Conservation (phyloP, 2,797 vertebrate genomes). For the Buceros bicornis region DNA sequence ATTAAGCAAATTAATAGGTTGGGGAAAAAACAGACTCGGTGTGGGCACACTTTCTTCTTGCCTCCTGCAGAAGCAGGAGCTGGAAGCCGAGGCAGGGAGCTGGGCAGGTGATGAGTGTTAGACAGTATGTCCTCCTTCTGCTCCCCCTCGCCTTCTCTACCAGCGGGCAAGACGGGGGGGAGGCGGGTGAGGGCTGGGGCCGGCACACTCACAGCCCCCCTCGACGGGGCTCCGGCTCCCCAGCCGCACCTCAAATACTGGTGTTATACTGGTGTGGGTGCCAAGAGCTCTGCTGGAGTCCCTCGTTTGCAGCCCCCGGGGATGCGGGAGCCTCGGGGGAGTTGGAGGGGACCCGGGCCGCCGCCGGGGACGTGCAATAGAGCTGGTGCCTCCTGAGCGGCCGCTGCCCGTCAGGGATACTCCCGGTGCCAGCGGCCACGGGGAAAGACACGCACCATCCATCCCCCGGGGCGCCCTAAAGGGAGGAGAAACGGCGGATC, state of each 20-base stretch:
- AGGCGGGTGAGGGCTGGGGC: neutral
- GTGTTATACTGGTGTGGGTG: neutral
- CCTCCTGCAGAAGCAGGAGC: neutral
- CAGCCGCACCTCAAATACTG: neutral
- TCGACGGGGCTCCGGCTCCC: neutral
- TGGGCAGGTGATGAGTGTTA: neutral
- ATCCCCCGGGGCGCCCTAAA: neutral
- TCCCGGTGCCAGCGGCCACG: neutral
- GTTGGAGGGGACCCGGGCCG: neutral
- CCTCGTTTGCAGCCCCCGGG: neutral
- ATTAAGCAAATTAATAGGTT: constrained; percentile 35
- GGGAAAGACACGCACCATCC: rapidly evolving
- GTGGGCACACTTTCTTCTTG: neutral
- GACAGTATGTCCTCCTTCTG: rapidly evolving
- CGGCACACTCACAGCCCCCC: neutral
- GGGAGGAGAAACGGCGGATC: neutral
- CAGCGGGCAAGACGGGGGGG: too few relatives aligned
- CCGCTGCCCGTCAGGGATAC: neutral
- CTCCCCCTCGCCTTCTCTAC: neutral
- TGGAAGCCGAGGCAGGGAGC: neutral
- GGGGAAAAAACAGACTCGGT: neutral
- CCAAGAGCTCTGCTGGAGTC: neutral
- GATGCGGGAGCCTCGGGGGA: neutral
- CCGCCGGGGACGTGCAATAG: neutral
- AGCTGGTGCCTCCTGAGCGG: neutral